Evolutionary conservation across 1,140 invertebrate species (phyloP).

Genomic region (Brachionus angularis): DNA sequence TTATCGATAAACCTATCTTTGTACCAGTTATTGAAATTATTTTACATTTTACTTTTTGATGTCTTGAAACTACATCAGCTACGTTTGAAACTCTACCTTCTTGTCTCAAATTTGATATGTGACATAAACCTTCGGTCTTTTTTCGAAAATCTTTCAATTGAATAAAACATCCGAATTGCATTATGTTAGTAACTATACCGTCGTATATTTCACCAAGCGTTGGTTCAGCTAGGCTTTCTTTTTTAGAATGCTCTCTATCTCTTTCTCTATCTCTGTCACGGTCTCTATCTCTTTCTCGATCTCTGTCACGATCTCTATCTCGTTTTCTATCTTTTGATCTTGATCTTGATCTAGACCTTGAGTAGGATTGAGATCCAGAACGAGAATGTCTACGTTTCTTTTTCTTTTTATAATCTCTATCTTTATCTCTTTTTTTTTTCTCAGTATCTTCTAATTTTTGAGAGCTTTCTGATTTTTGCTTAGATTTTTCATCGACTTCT

Average conservation of each 20-base stretch:
- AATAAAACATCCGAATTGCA: constrained; percentile 95
- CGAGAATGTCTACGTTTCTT: constrained; percentile 42
- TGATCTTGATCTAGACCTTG: constrained; percentile 23
- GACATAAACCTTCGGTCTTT: constrained; percentile 79
- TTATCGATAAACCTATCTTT: constrained; percentile 94
- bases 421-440: constrained; percentile 42
- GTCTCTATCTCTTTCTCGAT: constrained; percentile 45
- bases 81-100: constrained; percentile 92
- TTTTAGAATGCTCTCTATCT: constrained; percentile 31
- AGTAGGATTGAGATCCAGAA: constrained; percentile 45
- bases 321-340: constrained; percentile 15
- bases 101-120: constrained; percentile 79
- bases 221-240: constrained; percentile 58
- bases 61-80: constrained; percentile 82
- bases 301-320: constrained; percentile 45
- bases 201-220: constrained; percentile 72
- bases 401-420: constrained; percentile 56
- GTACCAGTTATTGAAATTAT: constrained; percentile 73
- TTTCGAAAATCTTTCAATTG: constrained; percentile 76
- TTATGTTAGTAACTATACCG: constrained; percentile 89
- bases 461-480: background rate
- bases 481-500: background rate
- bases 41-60: constrained; percentile 80
- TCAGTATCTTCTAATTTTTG: background rate
- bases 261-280: constrained; percentile 46